Evolutionary conservation across 2,113 vertebrate genomes (phyloP).

Genomic region (Cottus gobio): DNA sequence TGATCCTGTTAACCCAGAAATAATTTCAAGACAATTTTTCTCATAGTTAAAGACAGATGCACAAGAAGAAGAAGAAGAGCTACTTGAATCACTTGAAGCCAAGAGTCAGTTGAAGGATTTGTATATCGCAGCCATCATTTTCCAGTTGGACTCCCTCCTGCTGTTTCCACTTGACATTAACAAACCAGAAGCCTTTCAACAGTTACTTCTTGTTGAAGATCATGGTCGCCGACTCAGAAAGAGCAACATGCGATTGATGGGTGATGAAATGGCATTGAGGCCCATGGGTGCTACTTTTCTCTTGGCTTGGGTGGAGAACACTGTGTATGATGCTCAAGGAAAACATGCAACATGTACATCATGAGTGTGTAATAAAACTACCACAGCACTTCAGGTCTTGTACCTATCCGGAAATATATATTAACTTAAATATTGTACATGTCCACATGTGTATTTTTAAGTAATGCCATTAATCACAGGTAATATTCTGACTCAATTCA

Average conservation of each 20-base stretch:
- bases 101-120: not conserved
- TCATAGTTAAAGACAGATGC: not conserved
- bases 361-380: not conserved
- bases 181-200: not conserved
- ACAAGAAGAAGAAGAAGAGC: not conserved
- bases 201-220: not conserved
- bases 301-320: not conserved
- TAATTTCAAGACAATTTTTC: not conserved
- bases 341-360: not conserved
- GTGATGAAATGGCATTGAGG: not conserved
- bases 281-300: not conserved
- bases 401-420: not conserved
- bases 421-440: not conserved
- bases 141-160: slow-evolving; percentile 8
- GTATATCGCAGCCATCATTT: not conserved
- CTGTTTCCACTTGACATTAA: slow-evolving; percentile 17
- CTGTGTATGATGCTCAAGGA: not conserved
- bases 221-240: not conserved
- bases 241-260: not conserved
- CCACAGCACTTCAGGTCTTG: not conserved
- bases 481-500: not conserved
- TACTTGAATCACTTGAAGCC: not conserved
- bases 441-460: not conserved
- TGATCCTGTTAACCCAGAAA: not conserved
- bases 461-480: not conserved